Conservation (phyloP, 2,797 vertebrate species). For the Acanthornis magna region DNA sequence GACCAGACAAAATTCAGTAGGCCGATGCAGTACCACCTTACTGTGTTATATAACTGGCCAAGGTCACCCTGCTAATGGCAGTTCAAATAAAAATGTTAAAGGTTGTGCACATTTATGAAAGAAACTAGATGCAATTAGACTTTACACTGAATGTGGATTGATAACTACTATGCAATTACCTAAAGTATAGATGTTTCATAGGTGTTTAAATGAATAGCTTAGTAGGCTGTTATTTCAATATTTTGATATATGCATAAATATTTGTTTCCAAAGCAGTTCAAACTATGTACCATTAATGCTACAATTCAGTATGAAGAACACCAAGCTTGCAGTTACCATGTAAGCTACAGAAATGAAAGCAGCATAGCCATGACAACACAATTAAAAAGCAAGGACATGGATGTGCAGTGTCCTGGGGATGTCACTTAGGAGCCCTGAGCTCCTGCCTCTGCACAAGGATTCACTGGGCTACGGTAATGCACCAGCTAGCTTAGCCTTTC, state of each 20-base stretch:
- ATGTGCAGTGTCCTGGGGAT: background rate
- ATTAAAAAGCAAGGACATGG: background rate
- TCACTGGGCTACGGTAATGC: background rate
- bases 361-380: background rate
- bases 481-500: background rate
- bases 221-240: background rate
- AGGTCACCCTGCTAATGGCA: background rate
- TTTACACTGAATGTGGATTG: background rate
- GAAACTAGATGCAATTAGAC: background rate
- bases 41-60: background rate
- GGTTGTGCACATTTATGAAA: background rate
- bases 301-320: background rate
- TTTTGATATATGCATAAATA: background rate
- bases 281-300: background rate
- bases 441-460: background rate
- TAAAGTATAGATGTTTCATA: background rate
- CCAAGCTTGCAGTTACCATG: background rate
- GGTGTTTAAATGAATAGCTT: background rate
- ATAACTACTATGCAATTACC: background rate
- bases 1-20: background rate
- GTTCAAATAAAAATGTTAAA: background rate
- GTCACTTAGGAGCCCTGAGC: background rate
- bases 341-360: background rate
- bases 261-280: background rate
- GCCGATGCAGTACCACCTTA: background rate